Evolutionary conservation across 2,888 invertebrate species (phyloP).

Genomic region (Zelleria hepariella): DNA sequence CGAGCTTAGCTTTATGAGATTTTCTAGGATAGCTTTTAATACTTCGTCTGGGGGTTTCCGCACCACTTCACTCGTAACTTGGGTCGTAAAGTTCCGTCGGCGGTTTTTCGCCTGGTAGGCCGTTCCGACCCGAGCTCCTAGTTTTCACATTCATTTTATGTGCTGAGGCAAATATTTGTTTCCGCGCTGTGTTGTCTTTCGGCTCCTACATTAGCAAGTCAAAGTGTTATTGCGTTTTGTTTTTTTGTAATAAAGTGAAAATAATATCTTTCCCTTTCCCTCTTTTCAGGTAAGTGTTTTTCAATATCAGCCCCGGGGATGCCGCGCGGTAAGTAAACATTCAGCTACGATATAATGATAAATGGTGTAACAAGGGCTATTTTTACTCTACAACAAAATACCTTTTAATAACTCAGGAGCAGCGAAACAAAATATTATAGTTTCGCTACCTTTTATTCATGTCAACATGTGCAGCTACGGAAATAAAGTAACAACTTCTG

Average conservation of each 20-base stretch:
- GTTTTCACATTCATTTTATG: conserved; percentile 1
- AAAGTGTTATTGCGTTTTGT: not conserved
- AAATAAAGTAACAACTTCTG: too few relatives aligned
- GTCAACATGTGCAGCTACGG: too few relatives aligned
- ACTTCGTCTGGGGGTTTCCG: conserved; percentile 47
- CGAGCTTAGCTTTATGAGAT: conserved; percentile 31
- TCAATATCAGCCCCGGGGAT: not conserved
- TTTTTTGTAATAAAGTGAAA: conserved; percentile 13
- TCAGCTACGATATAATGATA: not conserved
- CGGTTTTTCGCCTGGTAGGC: conserved; percentile 32
- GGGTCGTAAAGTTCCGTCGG: conserved; percentile 42
- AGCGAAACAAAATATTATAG: too few relatives aligned
- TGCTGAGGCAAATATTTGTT: not conserved
- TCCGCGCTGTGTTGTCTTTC: not conserved
- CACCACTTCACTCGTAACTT: conserved; percentile 46
- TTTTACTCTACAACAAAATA: too few relatives aligned
- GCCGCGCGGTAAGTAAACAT: not conserved
- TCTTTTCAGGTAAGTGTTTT: conserved; percentile 30
- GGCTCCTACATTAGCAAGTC: not conserved
- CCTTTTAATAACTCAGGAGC: too few relatives aligned
- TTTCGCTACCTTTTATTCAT: too few relatives aligned
- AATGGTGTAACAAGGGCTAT: too few relatives aligned
- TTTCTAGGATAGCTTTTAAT: conserved; percentile 60
- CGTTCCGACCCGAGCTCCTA: conserved; percentile 12
- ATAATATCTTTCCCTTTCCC: conserved; percentile 23